Evolutionary conservation across 2,888 invertebrate genomes (phyloP), one percentile per base, ranked within the genome.

Genomic region (Andrena praecox): DNA sequence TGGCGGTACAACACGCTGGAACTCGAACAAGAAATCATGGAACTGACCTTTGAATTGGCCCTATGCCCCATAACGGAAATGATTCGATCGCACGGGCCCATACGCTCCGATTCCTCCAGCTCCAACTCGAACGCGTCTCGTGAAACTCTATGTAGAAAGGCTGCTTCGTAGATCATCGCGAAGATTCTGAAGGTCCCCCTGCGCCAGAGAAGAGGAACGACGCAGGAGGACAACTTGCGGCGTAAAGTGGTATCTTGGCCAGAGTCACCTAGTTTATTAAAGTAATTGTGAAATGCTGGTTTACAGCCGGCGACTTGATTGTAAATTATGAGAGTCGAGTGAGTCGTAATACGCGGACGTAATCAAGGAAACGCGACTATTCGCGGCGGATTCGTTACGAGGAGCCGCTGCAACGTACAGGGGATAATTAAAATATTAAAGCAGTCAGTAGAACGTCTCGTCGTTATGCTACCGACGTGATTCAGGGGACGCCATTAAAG

Each of bases 21-120:
- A 88, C 85, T 86, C 88, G 82, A 16, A 31, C 69, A 88, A 89
- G 85, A 90, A 89, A 80, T 76, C 76, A 27, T 71, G 72, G 54
- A 82, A 69, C 68, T 59, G 81, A 79, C 80, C 78, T 69, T 76
- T 62, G 54, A 64, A 85, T 82, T 54, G 73, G 27, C 50, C 29
- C 20, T 56, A 20, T 29, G 33, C 59, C 24, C 48, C 62, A 42
- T 24, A 59, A 54, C 52, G 62, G 70, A 77, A 72, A 67, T 54
- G 56, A 66, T 64, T 62, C 52, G 24, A 60, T 56, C 20, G 48
- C 48, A n/a, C 10, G 63, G 42, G 31, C 42, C 31, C 6, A 1
- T 31, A 8, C 31, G 31, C 10, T 29, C n/a, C 31, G n/a, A 48
- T 27, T 16, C 27, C 16, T 50, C 3, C 42, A 42, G 12, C 42